Base-by-base conservation (phyloP, 2,888 invertebrate genomes). In the Abscondita cerata region DNA sequence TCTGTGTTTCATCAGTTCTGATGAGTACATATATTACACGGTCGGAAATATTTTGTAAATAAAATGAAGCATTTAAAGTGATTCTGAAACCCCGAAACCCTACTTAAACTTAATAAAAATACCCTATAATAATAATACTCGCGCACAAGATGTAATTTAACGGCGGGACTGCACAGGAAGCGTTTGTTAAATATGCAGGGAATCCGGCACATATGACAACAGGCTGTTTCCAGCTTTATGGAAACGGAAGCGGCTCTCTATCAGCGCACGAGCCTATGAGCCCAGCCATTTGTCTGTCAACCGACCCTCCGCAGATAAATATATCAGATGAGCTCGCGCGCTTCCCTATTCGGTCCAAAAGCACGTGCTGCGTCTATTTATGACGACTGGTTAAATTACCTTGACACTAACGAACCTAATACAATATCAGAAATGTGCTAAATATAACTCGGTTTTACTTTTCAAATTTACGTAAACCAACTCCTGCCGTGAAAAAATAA, bases 171-270 rank as follows among this genome's bases (percentile, higher is more conserved):
- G 64, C 62, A 70, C 68, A 68, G 70, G 70, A 69, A 68, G 70
- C 73, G 75, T 71, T 75, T 70, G 75, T 77, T 77, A 76, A 78
- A 77, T 75, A 76, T 76, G 68, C 74, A 67, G 72, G 68, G 74
- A 73, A 73, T 75, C 73, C 74, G 68, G 72, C 72, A 72, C 78
- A 78, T 73, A 78, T 78, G 79, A 78, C 78, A 78, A 76, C 79
- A 77, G 78, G 73, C 78, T 78, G 79, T 78, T 79, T 80, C 79
- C 79, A 78, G 78, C 76, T 80, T 80, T 79, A 72, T 78, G 79
- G 77, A 80, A 80, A 79, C 80, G 79, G 80, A 80, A 79, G 77
- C 76, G 65, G 72, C 68, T 25, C n/a, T 71, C 73, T 70, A 68
- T 68, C 71, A 70, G 71, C 73, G 74, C 76, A 76, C 76, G 78